Base-by-base conservation (phyloP, 2,113 vertebrate genomes). In the Scartelaos histophorus region DNA sequence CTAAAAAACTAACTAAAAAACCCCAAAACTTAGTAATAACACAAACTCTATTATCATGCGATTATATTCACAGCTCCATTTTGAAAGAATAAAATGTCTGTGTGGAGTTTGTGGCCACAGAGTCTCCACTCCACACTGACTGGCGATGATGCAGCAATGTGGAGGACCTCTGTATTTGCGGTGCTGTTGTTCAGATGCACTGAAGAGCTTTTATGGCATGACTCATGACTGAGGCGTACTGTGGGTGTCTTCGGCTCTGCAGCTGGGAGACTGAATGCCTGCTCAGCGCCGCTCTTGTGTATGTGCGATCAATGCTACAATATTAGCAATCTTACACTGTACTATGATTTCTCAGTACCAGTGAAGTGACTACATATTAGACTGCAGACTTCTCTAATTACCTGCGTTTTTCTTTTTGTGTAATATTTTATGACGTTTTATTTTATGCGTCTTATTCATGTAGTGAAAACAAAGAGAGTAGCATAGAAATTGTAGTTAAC, bases 131-230 rank as follows among this genome's bases (percentile, higher is more conserved):
- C 57, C 65, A 70, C 71, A 60, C 71, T 62, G 22, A 45, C 68
- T 64, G 64, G n/a, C 21, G 65, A 74, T 68, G 76, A 74, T 77
- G 75, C 75, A 51, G 60, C 68, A 51, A 4, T 11, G 69, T n/a
- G 56, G 80, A 69, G 66, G 76, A 38, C 76, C 75, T 51, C 35
- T 22, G 67, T 68, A 2, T 70, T 70, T 49, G 25, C 60, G 49
- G 46, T 19, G 74, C 68, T 57, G 22, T 25, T 19, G 34, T 73
- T 78, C 76, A 38, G 66, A 68, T 78, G 70, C 71, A 73, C 79
- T 84, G 78, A 71, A 74, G 73, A 70, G 62, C 82, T 70, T 71
- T 86, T 73, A 76, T 15, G 58, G 69, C 76, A 71, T 82, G 89
- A 87, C 76, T 91, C 87, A 90, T 53, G 64, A 67, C 71, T 65